Evolutionary conservation across 2,888 invertebrate genomes (phyloP).

Genomic region (Hirtodrosophila confusa): DNA sequence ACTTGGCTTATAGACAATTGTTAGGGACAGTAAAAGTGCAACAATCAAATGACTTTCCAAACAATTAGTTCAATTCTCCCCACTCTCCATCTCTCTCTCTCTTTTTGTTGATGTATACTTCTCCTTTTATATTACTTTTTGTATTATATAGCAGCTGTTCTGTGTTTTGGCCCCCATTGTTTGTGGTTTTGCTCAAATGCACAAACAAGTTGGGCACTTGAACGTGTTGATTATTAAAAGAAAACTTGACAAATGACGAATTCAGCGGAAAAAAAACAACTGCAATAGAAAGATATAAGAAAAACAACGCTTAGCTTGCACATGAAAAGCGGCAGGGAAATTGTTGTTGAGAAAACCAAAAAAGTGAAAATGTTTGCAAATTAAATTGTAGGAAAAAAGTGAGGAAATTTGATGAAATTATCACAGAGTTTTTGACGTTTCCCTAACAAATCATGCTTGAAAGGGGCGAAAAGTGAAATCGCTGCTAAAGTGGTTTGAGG

Average conservation of each 20-base stretch:
- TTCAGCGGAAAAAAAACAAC: constrained; percentile 34
- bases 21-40: constrained; percentile 27
- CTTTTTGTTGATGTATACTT: not conserved
- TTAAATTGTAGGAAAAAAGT: constrained; percentile 39
- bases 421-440: constrained; percentile 25
- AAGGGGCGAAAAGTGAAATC: constrained; percentile 56
- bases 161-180: constrained; percentile 14
- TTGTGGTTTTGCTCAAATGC: constrained; percentile 52
- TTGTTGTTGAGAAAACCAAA: not conserved
- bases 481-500: not conserved
- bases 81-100: not conserved
- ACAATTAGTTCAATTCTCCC: constrained; percentile 35
- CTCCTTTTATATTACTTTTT: no score
- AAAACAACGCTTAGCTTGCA: constrained; percentile 39
- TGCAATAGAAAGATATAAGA: constrained; percentile 28
- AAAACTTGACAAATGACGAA: constrained; percentile 66
- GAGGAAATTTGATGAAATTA: constrained; percentile 39
- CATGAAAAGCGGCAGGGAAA: constrained; percentile 34
- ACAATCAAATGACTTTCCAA: constrained; percentile 47
- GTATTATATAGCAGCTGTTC: constrained; percentile 19
- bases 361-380: constrained; percentile 72
- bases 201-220: constrained; percentile 37
- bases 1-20: constrained; percentile 10
- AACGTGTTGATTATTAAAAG: constrained; percentile 67
- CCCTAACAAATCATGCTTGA: constrained; percentile 60